Evolutionary conservation across 2,888 invertebrate species (phyloP), one percentile per base, ranked within the genome.

Genomic region (Lagria hirta): DNA sequence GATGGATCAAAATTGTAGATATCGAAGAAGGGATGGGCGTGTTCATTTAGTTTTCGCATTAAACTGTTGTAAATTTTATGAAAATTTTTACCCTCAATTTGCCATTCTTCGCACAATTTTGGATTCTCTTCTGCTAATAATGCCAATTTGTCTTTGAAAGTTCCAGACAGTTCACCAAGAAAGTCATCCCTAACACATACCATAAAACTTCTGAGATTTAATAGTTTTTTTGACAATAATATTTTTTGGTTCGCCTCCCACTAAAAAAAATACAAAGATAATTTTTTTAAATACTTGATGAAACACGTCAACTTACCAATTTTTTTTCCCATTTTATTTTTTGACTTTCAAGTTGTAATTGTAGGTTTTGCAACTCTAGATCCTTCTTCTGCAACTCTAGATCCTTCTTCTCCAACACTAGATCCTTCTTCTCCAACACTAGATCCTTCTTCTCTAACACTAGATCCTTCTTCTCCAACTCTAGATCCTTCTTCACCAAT

Each of bases 21-120:
- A 18, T 18, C 20, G 20, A 18, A 18, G 20, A 18, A 18, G 20
- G 20, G 20, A 18, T 18, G 20, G 20, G 20, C 20, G 20, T 18
- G 20, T 18, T 18, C 20, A 18, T 18, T 18, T 18, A 18, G 20
- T 18, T 18, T 18, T 5, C 20, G 20, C 20, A 18, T 18, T 18
- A 18, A 18, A 18, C 20, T 6, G n/a, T 18, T 18, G 20, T 18
- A 18, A 18, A 18, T 18, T 18, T 18, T 5, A 18, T 18, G 20
- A 18, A 18, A 18, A 18, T 18, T 18, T 18, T 18, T 18, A 18
- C 20, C 20, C 20, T 18, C 20, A 18, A 18, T 18, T 18, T 18
- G 20, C 20, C 20, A 18, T 18, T 18, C 20, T 18, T 18, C 20
- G 20, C 20, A 18, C 20, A 18, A 18, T 18, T 18, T 18, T 18